Conservation (phyloP, 2,888 invertebrate genomes). For the Papilio demoleus region DNA sequence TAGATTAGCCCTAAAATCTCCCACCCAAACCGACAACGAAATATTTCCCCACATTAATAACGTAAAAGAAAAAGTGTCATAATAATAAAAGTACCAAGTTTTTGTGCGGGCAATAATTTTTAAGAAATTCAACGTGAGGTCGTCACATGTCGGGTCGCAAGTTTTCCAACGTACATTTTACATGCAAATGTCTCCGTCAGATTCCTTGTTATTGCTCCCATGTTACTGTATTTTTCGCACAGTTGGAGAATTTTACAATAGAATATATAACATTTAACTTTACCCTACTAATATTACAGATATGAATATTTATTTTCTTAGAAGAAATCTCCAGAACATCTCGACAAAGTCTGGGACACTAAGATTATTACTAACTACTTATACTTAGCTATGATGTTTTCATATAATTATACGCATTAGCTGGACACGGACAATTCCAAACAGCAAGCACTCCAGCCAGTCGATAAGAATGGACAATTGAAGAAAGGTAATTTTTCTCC, state of each 20-base stretch:
- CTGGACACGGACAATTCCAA: too few relatives aligned
- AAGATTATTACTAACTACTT: too few relatives aligned
- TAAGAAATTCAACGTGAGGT: slow-evolving; percentile 36
- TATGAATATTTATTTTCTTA: too few relatives aligned
- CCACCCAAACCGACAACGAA: background rate
- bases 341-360: too few relatives aligned
- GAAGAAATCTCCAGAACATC: too few relatives aligned
- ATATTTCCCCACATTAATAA: slow-evolving; percentile 13
- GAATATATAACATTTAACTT: slow-evolving; percentile 6
- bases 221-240: slow-evolving; percentile 38
- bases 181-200: slow-evolving; percentile 52
- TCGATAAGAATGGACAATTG: too few relatives aligned
- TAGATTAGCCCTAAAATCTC: background rate
- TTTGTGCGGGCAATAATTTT: slow-evolving; percentile 32
- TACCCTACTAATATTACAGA: too few relatives aligned
- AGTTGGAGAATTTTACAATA: slow-evolving; percentile 58
- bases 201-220: slow-evolving; percentile 46
- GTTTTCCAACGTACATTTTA: slow-evolving; percentile 49
- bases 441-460: too few relatives aligned
- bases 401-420: too few relatives aligned
- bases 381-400: too few relatives aligned
- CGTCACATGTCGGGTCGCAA: slow-evolving; percentile 48
- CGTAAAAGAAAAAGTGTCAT: background rate
- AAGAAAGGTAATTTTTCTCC: too few relatives aligned
- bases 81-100: slow-evolving; percentile 2